Evolutionary conservation across 2,113 vertebrate species (phyloP).

Genomic region (Crotalus horridus): DNA sequence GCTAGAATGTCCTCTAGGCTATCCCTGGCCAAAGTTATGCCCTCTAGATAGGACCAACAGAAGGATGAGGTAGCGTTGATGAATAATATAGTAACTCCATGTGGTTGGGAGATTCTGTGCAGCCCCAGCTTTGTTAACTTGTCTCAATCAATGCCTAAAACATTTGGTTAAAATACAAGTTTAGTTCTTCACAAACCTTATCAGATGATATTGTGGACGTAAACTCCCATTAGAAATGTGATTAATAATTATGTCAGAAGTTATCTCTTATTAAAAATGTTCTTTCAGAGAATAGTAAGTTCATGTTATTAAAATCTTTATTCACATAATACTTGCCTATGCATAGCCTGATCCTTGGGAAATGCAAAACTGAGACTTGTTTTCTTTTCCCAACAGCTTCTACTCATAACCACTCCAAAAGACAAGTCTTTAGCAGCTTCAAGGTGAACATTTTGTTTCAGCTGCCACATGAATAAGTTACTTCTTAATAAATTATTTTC

Average conservation of each 20-base stretch:
- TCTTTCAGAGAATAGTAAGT: constrained; percentile 38
- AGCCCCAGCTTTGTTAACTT: not conserved
- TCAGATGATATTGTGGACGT: not conserved
- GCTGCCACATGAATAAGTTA: constrained; percentile 68
- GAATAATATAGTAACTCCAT: not conserved
- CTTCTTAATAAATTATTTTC: constrained; percentile 59
- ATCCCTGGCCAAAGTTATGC: not conserved
- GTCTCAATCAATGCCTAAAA: not conserved
- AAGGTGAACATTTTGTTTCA: constrained; percentile 40
- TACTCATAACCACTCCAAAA: constrained; percentile 53
- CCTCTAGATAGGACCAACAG: not conserved
- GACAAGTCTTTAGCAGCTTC: constrained; percentile 46
- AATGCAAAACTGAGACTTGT: constrained; percentile 52
- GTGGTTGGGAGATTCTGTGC: not conserved
- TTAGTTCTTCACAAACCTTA: not conserved
- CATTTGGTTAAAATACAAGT: not conserved
- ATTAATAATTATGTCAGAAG: not conserved
- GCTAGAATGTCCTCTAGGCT: not conserved
- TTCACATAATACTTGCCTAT: constrained; percentile 64
- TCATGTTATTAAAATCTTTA: constrained; percentile 73
- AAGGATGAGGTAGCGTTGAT: not conserved
- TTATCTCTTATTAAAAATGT: not conserved
- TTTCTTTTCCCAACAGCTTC: constrained; percentile 50
- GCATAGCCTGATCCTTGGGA: constrained; percentile 56
- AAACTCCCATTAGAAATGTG: not conserved